Evolutionary conservation across 1,140 invertebrate genomes (phyloP).

Genomic region (Hylaeus anthracinus): DNA sequence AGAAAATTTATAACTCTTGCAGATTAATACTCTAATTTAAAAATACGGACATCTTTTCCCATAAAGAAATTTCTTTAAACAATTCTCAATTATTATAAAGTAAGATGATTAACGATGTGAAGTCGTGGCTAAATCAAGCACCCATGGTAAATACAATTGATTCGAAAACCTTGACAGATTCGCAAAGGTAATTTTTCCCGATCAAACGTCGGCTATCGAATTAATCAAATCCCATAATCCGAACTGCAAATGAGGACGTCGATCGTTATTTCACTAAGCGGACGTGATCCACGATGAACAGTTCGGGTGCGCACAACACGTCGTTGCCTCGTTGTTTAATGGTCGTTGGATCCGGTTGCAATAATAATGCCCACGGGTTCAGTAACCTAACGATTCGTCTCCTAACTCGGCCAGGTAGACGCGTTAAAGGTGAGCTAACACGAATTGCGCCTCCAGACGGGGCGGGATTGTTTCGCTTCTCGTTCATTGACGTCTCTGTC

Average conservation of each 20-base stretch:
- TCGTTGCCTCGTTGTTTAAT: conserved; percentile 54
- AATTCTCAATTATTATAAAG: too few relatives aligned
- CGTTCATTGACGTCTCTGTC: not conserved
- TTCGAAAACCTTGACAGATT: not conserved
- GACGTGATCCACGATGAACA: conserved; percentile 44
- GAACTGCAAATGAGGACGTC: conserved; percentile 33
- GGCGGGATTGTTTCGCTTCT: not conserved
- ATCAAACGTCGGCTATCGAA: conserved; percentile 5
- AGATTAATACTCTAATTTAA: too few relatives aligned
- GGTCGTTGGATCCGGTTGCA: conserved; percentile 50
- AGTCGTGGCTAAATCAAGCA: too few relatives aligned
- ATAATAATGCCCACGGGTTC: conserved; percentile 53
- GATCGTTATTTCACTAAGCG: conserved; percentile 37
- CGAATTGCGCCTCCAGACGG: not conserved
- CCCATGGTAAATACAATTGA: not conserved
- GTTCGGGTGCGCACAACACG: conserved; percentile 28
- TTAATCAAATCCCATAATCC: conserved; percentile 37
- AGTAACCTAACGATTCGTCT: conserved; percentile 53
- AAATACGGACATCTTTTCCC: too few relatives aligned
- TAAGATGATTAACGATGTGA: not conserved
- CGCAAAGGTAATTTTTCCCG: not conserved
- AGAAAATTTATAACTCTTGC: too few relatives aligned
- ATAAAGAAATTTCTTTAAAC: too few relatives aligned
- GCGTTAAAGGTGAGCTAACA: conserved; percentile 47
- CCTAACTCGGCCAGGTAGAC: conserved; percentile 35